A percentile compares a stretch with the other conserved stretches of the same genome.
phyloP scores from a whole-genome alignment of 2,888 invertebrate genomes.

The Ochropleura leucogaster region DNA sequence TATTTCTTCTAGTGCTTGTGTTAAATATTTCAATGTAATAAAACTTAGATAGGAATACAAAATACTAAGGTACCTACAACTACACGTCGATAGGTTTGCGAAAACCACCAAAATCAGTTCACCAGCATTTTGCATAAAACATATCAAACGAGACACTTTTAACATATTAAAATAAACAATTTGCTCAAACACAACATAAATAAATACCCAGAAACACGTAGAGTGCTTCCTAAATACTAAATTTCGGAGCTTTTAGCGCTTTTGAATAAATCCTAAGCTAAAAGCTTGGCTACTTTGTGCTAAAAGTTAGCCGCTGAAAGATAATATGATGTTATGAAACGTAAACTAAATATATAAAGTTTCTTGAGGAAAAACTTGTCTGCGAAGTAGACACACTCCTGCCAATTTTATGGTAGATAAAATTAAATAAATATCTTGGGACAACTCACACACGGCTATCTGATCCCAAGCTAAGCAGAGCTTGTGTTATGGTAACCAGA shows the following conservation, averaged over 20 bases:
- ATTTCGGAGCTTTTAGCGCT: slow-evolving; percentile 55
- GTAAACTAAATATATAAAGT: slow-evolving; percentile 20
- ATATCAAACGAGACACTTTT: neutral
- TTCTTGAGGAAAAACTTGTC: neutral
- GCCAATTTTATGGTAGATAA: neutral
- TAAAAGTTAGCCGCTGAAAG: slow-evolving; percentile 30
- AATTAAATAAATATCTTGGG: no score
- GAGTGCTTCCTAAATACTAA: slow-evolving; percentile 47
- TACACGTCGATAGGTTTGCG: neutral
- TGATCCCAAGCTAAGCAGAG: no score
- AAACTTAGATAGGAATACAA: neutral
- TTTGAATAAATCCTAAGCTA: slow-evolving; percentile 54
- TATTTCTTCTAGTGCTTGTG: neutral
- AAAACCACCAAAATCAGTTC: neutral
- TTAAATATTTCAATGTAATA: neutral
- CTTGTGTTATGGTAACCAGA: no score
- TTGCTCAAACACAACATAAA: slow-evolving; percentile 20
- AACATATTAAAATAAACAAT: slow-evolving; percentile 7
- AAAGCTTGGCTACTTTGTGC: slow-evolving; percentile 32
- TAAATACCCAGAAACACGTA: slow-evolving; percentile 20
- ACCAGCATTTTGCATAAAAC: neutral
- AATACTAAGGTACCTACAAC: neutral
- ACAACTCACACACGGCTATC: no score
- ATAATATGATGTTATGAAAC: slow-evolving; percentile 32
- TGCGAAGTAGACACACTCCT: neutral